Percentiles rank a stretch among this genome's conserved stretches.
These are phyloP conservation scores for Hoplias malabaricus DNA, from an alignment of 2,113 vertebrate genomes.

Conservation along the genomic window DNA sequence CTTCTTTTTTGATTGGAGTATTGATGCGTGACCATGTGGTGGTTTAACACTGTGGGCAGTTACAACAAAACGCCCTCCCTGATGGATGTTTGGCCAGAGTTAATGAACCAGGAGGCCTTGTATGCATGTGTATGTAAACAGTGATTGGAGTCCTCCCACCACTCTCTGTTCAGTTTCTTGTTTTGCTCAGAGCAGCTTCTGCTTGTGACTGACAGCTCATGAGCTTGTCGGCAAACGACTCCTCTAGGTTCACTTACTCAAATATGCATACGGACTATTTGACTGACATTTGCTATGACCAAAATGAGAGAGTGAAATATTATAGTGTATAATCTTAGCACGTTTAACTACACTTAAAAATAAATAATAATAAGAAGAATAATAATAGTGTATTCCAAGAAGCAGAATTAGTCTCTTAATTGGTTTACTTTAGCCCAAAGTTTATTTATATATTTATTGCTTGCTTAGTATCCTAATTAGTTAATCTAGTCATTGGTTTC, in stretches of 20 bases:
- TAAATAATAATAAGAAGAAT: too few species aligned
- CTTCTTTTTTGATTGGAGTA: too few species aligned
- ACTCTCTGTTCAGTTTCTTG: background rate
- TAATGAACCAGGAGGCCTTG: slow-evolving; percentile 1
- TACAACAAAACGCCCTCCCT: background rate
- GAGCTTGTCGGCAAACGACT: background rate
- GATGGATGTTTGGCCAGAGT: background rate
- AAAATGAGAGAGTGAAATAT: background rate
- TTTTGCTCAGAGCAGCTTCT: background rate
- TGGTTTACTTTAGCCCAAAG: too few species aligned
- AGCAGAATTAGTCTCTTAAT: too few species aligned
- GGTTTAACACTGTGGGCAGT: background rate
- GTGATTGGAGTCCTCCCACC: background rate
- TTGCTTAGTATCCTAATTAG: too few species aligned
- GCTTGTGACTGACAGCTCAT: background rate
- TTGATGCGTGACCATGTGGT: too few species aligned
- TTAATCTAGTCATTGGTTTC: too few species aligned
- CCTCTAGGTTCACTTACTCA: background rate
- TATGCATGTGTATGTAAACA: background rate
- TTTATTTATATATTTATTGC: too few species aligned
- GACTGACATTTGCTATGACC: background rate
- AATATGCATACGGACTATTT: background rate
- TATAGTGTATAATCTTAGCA: too few species aligned
- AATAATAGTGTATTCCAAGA: too few species aligned
- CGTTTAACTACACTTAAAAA: too few species aligned